These are phyloP conservation scores for Illadopsis cleaveri DNA, from an alignment of 2,113 vertebrate species.

Conservation along the genomic window DNA sequence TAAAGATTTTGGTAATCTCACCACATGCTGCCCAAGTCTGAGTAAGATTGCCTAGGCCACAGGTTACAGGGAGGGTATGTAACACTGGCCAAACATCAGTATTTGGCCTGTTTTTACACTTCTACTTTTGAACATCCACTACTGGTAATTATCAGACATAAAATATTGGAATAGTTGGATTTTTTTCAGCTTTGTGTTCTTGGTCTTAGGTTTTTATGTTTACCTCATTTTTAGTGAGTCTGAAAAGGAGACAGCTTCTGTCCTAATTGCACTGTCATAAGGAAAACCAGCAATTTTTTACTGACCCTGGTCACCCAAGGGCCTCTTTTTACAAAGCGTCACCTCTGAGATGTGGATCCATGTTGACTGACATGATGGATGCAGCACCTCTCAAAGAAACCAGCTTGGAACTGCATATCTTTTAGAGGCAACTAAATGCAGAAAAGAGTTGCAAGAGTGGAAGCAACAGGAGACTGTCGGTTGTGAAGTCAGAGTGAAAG, in stretches of 20 bases:
- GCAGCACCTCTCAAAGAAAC: neutral
- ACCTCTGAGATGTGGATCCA: neutral
- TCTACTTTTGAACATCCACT: neutral
- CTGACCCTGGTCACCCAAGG: neutral
- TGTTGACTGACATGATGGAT: neutral
- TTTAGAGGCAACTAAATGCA: slow-evolving; percentile 4
- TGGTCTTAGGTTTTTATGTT: neutral
- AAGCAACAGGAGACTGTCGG: neutral
- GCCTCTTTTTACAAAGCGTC: neutral
- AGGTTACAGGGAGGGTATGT: neutral
- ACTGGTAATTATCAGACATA: neutral
- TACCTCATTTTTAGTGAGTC: neutral
- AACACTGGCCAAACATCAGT: neutral
- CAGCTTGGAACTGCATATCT: neutral
- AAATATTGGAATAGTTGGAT: neutral
- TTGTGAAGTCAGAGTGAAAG: neutral
- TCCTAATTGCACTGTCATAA: neutral
- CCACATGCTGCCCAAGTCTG: neutral
- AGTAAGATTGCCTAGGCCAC: neutral
- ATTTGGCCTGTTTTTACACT: neutral
- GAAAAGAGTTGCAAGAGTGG: neutral
- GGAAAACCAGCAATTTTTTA: neutral
- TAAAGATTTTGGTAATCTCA: neutral
- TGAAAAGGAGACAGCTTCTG: neutral
- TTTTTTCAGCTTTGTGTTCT: neutral